phyloP scores from a whole-genome alignment of 2,797 vertebrate species.

The Amniataba percoides region DNA sequence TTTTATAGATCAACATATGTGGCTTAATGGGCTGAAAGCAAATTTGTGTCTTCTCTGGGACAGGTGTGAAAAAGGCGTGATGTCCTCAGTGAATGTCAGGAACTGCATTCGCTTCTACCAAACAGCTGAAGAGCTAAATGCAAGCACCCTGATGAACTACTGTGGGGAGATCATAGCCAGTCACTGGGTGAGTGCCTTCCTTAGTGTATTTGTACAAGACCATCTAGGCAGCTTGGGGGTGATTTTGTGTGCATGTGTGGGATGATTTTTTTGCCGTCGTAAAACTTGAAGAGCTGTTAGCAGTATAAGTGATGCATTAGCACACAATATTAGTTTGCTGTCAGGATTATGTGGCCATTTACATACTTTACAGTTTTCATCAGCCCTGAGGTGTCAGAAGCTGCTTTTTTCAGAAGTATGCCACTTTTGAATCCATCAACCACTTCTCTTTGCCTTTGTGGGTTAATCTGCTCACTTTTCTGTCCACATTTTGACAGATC shows the following conservation, averaged over 20 bases:
- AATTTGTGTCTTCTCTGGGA: slow-evolving; percentile 20
- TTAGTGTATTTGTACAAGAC: neutral
- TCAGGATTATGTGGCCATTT: no score
- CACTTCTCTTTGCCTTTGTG: neutral
- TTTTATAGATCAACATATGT: neutral
- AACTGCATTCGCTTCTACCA: slow-evolving; percentile 99
- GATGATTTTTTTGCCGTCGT: neutral
- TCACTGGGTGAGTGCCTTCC: slow-evolving; percentile 92
- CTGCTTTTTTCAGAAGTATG: neutral
- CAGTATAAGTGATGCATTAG: no score
- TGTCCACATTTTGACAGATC: neutral
- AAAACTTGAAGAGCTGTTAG: no score
- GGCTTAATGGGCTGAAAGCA: neutral
- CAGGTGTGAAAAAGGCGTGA: slow-evolving; percentile 98
- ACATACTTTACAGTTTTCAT: no score
- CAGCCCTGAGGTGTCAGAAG: neutral
- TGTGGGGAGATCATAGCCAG: slow-evolving; percentile 99
- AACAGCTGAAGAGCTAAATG: slow-evolving; percentile 96
- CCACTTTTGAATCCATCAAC: neutral
- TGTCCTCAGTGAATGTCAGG: slow-evolving; percentile 98
- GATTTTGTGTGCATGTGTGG: neutral
- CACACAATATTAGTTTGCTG: no score
- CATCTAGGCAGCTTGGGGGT: neutral
- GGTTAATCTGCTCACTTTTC: neutral
- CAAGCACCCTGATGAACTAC: slow-evolving; percentile 95